A percentile compares a stretch with the other conserved stretches of the same genome.
Conservation (phyloP, 2,888 invertebrate species). For the Trimorus sp. region DNA sequence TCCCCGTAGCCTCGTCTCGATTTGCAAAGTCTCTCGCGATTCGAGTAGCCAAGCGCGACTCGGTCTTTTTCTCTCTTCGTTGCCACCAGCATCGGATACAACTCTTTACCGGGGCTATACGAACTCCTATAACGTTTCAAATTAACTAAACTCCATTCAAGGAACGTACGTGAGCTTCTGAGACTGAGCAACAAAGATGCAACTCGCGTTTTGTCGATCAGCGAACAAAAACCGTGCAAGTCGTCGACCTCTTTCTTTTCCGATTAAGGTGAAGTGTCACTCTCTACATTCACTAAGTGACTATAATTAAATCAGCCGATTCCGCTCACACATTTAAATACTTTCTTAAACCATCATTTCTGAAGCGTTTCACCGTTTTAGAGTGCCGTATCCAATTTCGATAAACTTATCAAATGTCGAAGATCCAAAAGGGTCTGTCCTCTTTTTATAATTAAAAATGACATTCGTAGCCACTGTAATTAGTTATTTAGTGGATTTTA, state of each 20-base stretch:
- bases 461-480: too few relatives aligned
- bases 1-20: constrained; percentile 53
- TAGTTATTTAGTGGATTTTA: too few relatives aligned
- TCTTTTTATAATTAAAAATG: too few relatives aligned
- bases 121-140: constrained; percentile 75
- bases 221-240: constrained; percentile 63
- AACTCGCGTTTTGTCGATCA: constrained; percentile 60
- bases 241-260: constrained; percentile 67
- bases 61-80: constrained; percentile 47
- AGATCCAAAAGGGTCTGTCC: too few relatives aligned
- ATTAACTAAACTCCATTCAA: constrained; percentile 75
- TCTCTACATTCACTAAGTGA: constrained; percentile 59
- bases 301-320: constrained; percentile 58
- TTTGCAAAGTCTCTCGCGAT: constrained; percentile 62
- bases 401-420: too few relatives aligned
- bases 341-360: too few relatives aligned
- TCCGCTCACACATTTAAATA: constrained; percentile 11
- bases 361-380: too few relatives aligned
- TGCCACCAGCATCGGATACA: constrained; percentile 57
- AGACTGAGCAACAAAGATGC: constrained; percentile 56
- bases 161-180: constrained; percentile 75
- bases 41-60: constrained; percentile 55
- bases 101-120: constrained; percentile 56
- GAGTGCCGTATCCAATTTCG: too few relatives aligned
- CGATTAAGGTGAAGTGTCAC: constrained; percentile 63